These are phyloP conservation scores for Littorina saxatilis DNA, from an alignment of 1,140 invertebrate genomes.

Conservation along the genomic window DNA sequence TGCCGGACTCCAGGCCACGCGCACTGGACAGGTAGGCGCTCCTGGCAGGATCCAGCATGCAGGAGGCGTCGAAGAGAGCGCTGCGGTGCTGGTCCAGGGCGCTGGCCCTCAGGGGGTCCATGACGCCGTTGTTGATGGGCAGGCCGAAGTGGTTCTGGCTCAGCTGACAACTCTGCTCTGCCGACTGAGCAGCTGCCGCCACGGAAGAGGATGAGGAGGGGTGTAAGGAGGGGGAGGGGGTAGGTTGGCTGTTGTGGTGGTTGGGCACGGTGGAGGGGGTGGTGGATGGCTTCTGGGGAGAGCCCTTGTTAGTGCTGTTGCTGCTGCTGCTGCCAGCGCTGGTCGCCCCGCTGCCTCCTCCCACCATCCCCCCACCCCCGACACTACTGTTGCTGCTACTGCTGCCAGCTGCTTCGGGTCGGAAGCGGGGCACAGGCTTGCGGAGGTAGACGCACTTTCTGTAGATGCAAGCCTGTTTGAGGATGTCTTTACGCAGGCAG, in stretches of 20 bases:
- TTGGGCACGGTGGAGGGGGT: slow-evolving; percentile 15
- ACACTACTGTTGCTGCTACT: slow-evolving; percentile 6
- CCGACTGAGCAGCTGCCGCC: slow-evolving; percentile 6
- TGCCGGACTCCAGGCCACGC: slow-evolving; percentile 14
- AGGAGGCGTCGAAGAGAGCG: slow-evolving; percentile 15
- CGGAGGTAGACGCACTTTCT: slow-evolving; percentile 71
- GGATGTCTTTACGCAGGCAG: slow-evolving; percentile 66
- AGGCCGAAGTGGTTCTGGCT: slow-evolving; percentile 24
- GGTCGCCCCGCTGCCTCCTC: background rate
- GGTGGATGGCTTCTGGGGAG: slow-evolving; percentile 23
- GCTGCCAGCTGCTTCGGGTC: slow-evolving; percentile 31
- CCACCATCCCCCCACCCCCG: background rate
- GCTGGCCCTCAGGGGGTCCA: slow-evolving; percentile 34
- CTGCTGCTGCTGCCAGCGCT: slow-evolving; percentile 6
- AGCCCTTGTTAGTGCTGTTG: slow-evolving; percentile 9
- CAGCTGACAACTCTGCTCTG: slow-evolving; percentile 43
- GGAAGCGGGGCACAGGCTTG: slow-evolving; percentile 64
- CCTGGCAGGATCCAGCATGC: slow-evolving; percentile 18
- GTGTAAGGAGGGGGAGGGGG: slow-evolving; percentile 9
- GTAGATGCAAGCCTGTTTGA: slow-evolving; percentile 72
- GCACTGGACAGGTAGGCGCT: slow-evolving; percentile 1
- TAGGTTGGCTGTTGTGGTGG: slow-evolving; percentile 3
- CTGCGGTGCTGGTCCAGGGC: slow-evolving; percentile 37
- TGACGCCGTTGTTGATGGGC: slow-evolving; percentile 34
- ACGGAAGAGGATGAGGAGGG: background rate